Base-by-base conservation (phyloP, 2,888 invertebrate genomes). In the Diloba caeruleocephala region DNA sequence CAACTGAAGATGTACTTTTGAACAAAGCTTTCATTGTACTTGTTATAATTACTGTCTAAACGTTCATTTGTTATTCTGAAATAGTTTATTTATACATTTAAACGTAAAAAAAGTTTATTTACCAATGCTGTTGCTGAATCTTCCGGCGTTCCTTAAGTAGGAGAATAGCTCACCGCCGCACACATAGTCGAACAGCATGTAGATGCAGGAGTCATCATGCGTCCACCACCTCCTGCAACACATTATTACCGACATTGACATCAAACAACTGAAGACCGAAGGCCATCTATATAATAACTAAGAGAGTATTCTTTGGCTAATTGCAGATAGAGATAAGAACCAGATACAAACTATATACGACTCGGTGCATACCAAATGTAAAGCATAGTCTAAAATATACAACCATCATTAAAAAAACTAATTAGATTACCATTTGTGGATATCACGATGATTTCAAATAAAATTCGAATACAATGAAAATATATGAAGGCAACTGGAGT, bases 131-230 rank as follows among this genome's bases (percentile, higher is more conserved):
- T 97, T 96, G 74, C 96, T 96, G 92, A 99, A 99, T 80, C 97
- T 94, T 60, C 98, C 98, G 25, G 98, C 97, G 84, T 98, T 98
- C 72, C 99, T 95, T 65, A 99, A 93, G 87, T 99, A 99, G 6
- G 98, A 98, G 90, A 99, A 99, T 17, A 99, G 95, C 89, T 99
- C 99, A 7, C 99, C 99, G 8, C 99, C 98, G 70, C 98, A 98
- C 1, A 99, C 97, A 89, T 98, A 99, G 88, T 99, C 99, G 85
- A 99, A 97, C 54, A 99, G 94, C 99, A 99, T 99, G 93, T 99
- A 99, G 61, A 99, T 96, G 85, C 97, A 97, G 45, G 96, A 95
- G 76, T 97, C 96, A 85, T 99, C 99, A 84, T 97, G 97, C 77
- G 97, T 96, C 83, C 97, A 97, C 97, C 98, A 98, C 78, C 97